Conservation (phyloP, 1,140 invertebrate genomes). For the Caerostris extrusa region DNA sequence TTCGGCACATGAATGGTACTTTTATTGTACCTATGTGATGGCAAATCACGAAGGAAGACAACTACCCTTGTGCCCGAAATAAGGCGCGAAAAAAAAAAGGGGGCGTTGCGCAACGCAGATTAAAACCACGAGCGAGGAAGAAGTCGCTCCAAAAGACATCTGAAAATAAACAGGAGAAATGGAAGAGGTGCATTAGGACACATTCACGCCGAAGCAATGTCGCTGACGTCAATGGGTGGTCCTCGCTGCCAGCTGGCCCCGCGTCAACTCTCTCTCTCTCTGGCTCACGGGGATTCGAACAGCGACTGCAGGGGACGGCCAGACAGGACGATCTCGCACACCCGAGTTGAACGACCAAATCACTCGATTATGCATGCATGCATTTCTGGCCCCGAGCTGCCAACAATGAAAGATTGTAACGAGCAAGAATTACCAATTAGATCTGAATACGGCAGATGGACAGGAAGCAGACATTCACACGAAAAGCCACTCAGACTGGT, state of each 20-base stretch:
- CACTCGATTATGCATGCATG: not conserved
- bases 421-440: not conserved
- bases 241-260: slow-evolving; percentile 62
- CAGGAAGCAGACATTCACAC: not conserved
- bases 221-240: slow-evolving; percentile 56
- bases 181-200: slow-evolving; percentile 17
- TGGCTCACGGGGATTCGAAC: not conserved
- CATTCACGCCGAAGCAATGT: slow-evolving; percentile 60
- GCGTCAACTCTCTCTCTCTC: slow-evolving; percentile 33
- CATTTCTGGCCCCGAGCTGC: not conserved
- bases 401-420: not conserved
- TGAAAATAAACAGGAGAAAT: slow-evolving; percentile 28
- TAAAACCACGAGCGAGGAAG: too few species aligned
- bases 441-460: not conserved
- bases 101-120: not conserved
- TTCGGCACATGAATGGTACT: not conserved
- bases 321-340: not conserved
- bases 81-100: too few species aligned
- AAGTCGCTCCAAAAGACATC: not conserved
- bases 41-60: too few species aligned
- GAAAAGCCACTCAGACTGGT: too few species aligned
- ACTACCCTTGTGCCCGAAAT: too few species aligned
- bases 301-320: not conserved
- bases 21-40: not conserved
- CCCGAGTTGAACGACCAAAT: slow-evolving; percentile 7